Percentiles rank a stretch among this genome's conserved stretches.
These are phyloP conservation scores for Esox masquinongy DNA, from an alignment of 2,797 vertebrate genomes.

Conservation along the genomic window DNA sequence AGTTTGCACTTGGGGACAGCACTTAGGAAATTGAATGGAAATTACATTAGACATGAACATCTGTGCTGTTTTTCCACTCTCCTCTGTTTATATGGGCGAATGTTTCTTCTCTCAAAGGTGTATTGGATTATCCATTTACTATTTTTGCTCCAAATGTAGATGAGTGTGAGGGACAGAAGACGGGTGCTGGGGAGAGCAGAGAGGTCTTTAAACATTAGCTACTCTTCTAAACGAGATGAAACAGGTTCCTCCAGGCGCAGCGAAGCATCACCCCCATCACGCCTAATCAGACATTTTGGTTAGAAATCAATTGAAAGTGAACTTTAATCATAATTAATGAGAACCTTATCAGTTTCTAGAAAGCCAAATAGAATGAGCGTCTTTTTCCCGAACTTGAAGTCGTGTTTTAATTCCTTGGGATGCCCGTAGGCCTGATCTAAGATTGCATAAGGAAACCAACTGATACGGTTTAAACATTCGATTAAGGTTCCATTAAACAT, in stretches of 20 bases:
- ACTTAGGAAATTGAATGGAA: slow-evolving; percentile 92
- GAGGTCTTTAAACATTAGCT: slow-evolving; percentile 6
- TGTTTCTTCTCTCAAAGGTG: slow-evolving; percentile 49
- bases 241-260: slow-evolving; percentile 1
- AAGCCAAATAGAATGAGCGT: slow-evolving; percentile 26
- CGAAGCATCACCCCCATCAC: slow-evolving; percentile 1
- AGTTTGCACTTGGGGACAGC: slow-evolving; percentile 87
- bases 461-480: not conserved
- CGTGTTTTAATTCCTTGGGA: slow-evolving; percentile 30
- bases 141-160: slow-evolving; percentile 21
- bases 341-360: slow-evolving; percentile 40
- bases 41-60: slow-evolving; percentile 91
- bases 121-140: slow-evolving; percentile 52
- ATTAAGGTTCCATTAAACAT: not conserved
- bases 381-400: slow-evolving; percentile 26
- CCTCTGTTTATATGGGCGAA: slow-evolving; percentile 36
- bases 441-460: slow-evolving; percentile 26
- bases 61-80: slow-evolving; percentile 45
- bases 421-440: slow-evolving; percentile 27
- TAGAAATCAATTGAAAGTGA: slow-evolving; percentile 11
- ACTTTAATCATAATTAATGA: slow-evolving; percentile 34
- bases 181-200: not conserved
- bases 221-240: not conserved
- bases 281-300: not conserved
- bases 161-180: slow-evolving; percentile 9